A percentile compares a stretch with the other conserved stretches of the same genome.
Evolutionary conservation across 2,113 vertebrate species (phyloP).

Genomic region (Ardeotis arabs): DNA sequence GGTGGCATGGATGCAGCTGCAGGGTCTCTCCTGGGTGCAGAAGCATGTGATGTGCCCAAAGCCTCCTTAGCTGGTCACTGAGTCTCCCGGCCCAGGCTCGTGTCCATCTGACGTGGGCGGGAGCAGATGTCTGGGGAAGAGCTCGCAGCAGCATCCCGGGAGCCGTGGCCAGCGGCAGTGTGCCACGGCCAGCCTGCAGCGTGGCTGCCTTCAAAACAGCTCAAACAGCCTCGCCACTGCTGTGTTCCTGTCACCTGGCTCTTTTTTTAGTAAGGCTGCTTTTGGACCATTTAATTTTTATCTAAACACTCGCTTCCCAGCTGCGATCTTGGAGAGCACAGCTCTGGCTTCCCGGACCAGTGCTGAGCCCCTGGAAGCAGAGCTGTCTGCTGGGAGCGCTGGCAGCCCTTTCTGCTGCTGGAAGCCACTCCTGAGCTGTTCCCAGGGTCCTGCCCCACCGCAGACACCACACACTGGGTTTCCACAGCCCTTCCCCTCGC

Average conservation of each 20-base stretch:
- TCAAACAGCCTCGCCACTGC: not conserved
- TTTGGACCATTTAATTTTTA: slow-evolving; percentile 27
- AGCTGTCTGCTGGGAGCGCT: not conserved
- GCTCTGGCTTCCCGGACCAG: not conserved
- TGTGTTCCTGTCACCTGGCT: not conserved
- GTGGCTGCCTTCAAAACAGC: not conserved
- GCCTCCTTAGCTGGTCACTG: rapidly evolving
- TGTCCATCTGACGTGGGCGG: too few species aligned
- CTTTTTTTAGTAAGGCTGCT: not conserved
- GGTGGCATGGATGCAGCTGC: not conserved
- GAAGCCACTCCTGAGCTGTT: not conserved
- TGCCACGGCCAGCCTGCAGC: not conserved
- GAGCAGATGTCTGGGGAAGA: not conserved
- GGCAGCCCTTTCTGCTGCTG: not conserved
- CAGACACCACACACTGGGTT: not conserved
- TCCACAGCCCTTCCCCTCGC: not conserved
- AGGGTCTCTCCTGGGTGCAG: not conserved
- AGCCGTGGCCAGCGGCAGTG: not conserved
- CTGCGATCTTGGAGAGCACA: not conserved
- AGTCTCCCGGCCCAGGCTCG: not conserved
- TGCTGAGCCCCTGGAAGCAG: not conserved
- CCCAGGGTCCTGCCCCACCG: not conserved
- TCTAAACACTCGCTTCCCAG: slow-evolving; percentile 6
- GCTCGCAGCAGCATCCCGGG: not conserved
- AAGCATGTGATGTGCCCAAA: not conserved